phyloP scores from a whole-genome alignment of 2,888 invertebrate genomes.

The Netelia inedita region DNA sequence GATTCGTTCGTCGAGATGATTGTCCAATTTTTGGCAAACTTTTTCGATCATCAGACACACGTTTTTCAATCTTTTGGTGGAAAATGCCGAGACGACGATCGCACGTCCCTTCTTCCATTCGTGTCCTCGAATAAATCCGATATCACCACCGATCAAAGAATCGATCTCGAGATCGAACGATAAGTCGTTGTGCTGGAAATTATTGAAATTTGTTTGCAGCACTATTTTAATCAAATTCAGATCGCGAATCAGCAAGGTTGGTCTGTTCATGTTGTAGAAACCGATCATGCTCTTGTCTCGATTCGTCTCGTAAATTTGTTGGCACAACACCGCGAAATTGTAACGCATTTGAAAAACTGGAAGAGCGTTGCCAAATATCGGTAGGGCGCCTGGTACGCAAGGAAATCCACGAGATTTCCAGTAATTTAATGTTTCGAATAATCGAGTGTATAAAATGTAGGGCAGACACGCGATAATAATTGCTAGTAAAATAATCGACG shows the following conservation, averaged over 20 bases:
- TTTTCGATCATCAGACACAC: constrained; percentile 27
- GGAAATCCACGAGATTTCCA: constrained; percentile 57
- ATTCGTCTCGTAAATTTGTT: constrained; percentile 5
- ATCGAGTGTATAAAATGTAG: neutral
- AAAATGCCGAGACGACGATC: constrained; percentile 20
- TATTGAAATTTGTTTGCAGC: constrained; percentile 24
- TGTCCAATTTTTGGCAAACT: constrained; percentile 44
- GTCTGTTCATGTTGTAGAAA: constrained; percentile 45
- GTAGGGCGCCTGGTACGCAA: constrained; percentile 42
- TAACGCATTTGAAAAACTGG: constrained; percentile 35
- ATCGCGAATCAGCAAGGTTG: constrained; percentile 48
- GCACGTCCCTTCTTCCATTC: constrained; percentile 54
- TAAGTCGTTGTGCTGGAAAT: constrained; percentile 18
- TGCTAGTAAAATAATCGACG: constrained; percentile 6
- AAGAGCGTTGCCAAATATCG: constrained; percentile 58
- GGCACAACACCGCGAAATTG: constrained; percentile 4
- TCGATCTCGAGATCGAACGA: constrained; percentile 11
- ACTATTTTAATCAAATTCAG: constrained; percentile 61
- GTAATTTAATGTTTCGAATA: constrained; percentile 33
- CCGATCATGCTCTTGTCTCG: constrained; percentile 59
- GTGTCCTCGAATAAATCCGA: constrained; percentile 45
- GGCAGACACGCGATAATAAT: neutral
- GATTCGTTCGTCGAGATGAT: constrained; percentile 27
- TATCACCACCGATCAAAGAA: constrained; percentile 48
- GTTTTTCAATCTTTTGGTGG: constrained; percentile 46